Percentiles rank a stretch among this genome's conserved stretches.
Evolutionary conservation across 2,888 invertebrate species (phyloP).

Genomic region (Rotaria magnacalcarata): DNA sequence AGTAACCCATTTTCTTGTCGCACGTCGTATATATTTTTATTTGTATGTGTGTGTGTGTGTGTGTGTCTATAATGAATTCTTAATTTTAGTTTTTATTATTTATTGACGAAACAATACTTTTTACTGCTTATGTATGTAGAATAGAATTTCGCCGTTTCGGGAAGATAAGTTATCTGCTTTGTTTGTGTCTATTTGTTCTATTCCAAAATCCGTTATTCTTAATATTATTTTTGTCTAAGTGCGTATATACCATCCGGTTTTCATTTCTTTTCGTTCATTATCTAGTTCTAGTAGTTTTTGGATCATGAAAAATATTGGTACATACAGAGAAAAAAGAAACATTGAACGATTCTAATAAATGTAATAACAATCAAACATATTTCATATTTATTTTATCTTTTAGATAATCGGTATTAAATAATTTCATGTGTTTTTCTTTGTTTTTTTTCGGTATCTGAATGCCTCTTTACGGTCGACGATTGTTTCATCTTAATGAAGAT

Average conservation of each 20-base stretch:
- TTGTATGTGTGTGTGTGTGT: neutral
- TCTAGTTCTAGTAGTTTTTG: neutral
- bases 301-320: neutral
- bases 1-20: constrained; percentile 12
- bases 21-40: neutral
- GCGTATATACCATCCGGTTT: neutral
- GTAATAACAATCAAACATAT: neutral
- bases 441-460: neutral
- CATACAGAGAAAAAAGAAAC: neutral
- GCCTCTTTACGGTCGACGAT: constrained; percentile 31
- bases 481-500: constrained; percentile 21
- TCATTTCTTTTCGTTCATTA: neutral
- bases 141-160: neutral
- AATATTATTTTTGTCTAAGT: neutral
- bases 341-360: constrained; percentile 11
- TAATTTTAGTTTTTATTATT: constrained; percentile 2
- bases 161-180: neutral
- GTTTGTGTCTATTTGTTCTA: constrained; percentile 8
- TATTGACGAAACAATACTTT: neutral
- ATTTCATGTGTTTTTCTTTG: neutral
- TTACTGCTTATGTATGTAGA: neutral
- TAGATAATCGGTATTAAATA: neutral
- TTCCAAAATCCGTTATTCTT: constrained; percentile 13
- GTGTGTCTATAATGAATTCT: constrained; percentile 2
- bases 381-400: neutral